phyloP scores from a whole-genome alignment of 2,113 vertebrate genomes.

The Pelecanoides urinatrix region DNA sequence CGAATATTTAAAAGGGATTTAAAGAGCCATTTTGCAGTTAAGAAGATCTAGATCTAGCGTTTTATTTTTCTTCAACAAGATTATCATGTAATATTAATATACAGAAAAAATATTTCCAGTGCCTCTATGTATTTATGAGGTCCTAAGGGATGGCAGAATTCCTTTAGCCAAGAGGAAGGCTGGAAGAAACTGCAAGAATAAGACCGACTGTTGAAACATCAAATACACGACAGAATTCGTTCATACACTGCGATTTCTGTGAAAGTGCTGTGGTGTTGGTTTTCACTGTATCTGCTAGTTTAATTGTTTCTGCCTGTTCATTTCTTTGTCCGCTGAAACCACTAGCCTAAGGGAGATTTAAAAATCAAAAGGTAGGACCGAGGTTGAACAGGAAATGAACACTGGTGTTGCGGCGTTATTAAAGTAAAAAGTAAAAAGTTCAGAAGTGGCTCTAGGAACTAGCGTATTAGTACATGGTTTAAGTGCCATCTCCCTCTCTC shows the following conservation, averaged over 20 bases:
- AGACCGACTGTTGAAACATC: conserved; percentile 35
- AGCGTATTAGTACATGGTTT: background rate
- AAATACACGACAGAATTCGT: conserved; percentile 44
- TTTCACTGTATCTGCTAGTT: conserved; percentile 78
- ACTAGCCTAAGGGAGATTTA: conserved; percentile 73
- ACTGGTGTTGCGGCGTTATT: conserved; percentile 55
- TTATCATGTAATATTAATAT: conserved; percentile 69
- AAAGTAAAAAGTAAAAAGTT: conserved; percentile 59
- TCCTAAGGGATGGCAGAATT: conserved; percentile 55
- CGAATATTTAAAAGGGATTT: conserved; percentile 58
- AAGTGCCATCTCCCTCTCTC: background rate
- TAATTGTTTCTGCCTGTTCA: conserved; percentile 83
- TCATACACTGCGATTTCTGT: conserved; percentile 16
- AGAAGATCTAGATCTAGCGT: conserved; percentile 30
- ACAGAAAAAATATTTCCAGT: conserved; percentile 61
- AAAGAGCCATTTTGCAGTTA: conserved; percentile 58
- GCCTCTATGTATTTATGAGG: conserved; percentile 67
- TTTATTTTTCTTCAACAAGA: conserved; percentile 34
- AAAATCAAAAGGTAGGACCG: conserved; percentile 74
- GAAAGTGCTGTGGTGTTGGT: conserved; percentile 54
- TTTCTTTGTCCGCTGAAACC: conserved; percentile 71
- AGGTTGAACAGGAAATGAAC: conserved; percentile 77
- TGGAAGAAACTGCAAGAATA: conserved; percentile 38
- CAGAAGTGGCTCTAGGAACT: conserved; percentile 27
- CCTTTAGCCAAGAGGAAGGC: conserved; percentile 43